Evolutionary conservation across 1,140 invertebrate species (phyloP), one percentile per base, ranked within the genome.

Genomic region (Scaptomyza montana): DNA sequence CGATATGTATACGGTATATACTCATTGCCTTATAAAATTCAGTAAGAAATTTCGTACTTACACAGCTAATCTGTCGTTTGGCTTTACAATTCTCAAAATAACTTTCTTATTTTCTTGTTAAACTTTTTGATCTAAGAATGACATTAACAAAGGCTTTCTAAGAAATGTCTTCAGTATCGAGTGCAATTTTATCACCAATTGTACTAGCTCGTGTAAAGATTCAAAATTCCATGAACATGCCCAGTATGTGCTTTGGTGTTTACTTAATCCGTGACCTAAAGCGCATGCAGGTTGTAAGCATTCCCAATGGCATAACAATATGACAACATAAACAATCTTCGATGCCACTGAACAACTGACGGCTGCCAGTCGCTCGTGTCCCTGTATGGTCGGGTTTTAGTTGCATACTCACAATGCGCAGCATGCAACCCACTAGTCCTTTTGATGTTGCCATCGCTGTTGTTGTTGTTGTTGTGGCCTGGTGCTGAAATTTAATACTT

Each of bases 401-500:
- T 30, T 30, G 4, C 30, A 6, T 7, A 30, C 30, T 12, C 36
- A 39, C 36, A 39, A 12, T 39, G 9, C 39, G 39, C 12, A 43
- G 39, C 39, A 12, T 12, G 5, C 39, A 43, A 43, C 39, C 10
- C 39, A 43, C 39, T n/a, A 43, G 39, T 43, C 39, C 39, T n/a
- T 43, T 43, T 43, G 41, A 45, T 39, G 16, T 25, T 49, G 36
- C n/a, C 49, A 10, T 21, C 19, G 28, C 6, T 19, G 28, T 1
- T 33, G 30, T 2, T 33, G 30, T 7, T 62, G 28, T 36, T 50
- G 47, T 19, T 46, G 56, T 59, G 56, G 56, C 56, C 59, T 62
- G 47, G 10, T 33, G 30, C 16, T 62, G 59, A 36, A 62, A 62
- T 62, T 62, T 62, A 62, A 62, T 62, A 62, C 59, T 51, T 62